These are phyloP conservation scores for Galerucella nymphaeae DNA, from an alignment of 2,888 invertebrate genomes.

Conservation along the genomic window DNA sequence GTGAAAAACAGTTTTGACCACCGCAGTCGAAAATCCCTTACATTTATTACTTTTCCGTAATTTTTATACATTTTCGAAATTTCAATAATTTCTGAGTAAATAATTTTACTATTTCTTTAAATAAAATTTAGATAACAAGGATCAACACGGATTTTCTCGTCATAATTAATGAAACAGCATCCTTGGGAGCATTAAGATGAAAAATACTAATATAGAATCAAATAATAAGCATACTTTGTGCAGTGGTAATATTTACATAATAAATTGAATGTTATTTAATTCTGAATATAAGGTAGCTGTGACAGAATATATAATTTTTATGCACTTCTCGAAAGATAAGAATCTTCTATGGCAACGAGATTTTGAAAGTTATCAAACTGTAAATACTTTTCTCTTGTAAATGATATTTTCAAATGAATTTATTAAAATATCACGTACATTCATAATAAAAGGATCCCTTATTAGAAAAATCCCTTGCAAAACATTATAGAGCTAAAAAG, in stretches of 20 bases:
- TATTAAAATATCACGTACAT: too few species aligned
- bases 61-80: too few species aligned
- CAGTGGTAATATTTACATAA: neutral
- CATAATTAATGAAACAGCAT: neutral
- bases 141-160: neutral
- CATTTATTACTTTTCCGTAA: too few species aligned
- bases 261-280: neutral
- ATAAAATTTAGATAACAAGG: neutral
- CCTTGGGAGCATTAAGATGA: neutral
- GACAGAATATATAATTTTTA: neutral
- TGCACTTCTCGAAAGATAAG: neutral
- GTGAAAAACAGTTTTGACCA: too few species aligned
- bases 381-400: too few species aligned
- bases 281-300: neutral
- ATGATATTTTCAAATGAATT: too few species aligned
- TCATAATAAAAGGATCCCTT: too few species aligned
- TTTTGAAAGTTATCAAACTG: too few species aligned
- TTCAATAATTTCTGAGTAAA: too few species aligned
- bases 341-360: neutral
- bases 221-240: conserved; percentile 1
- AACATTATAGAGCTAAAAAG: too few species aligned
- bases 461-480: too few species aligned
- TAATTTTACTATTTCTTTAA: neutral
- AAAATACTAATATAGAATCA: neutral
- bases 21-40: too few species aligned